phyloP scores from a whole-genome alignment of 2,888 invertebrate species.

The Monopis laevigella region DNA sequence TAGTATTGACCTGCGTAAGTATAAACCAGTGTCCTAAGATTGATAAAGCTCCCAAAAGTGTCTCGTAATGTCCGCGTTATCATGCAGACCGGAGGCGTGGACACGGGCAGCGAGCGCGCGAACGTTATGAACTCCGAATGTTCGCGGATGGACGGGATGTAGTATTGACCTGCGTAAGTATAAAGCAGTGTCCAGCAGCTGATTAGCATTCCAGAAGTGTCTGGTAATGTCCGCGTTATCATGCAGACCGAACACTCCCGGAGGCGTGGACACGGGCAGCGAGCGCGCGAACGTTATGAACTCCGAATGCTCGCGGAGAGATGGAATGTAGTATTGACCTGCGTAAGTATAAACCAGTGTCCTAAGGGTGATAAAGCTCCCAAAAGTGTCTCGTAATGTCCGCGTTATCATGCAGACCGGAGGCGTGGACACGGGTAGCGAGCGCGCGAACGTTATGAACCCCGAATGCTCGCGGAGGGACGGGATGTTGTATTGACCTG shows the following conservation, averaged over 20 bases:
- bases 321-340: slow-evolving; percentile 79
- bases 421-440: slow-evolving; percentile 78
- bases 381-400: slow-evolving; percentile 92
- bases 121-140: slow-evolving; percentile 76
- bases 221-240: slow-evolving; percentile 93
- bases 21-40: slow-evolving; percentile 18
- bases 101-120: slow-evolving; percentile 76
- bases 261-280: slow-evolving; percentile 80
- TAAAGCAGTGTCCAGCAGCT: slow-evolving; percentile 77
- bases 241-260: slow-evolving; percentile 92
- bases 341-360: slow-evolving; percentile 76
- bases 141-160: slow-evolving; percentile 76
- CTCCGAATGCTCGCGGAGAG: slow-evolving; percentile 75
- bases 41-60: slow-evolving; percentile 92
- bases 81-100: slow-evolving; percentile 87
- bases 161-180: slow-evolving; percentile 70
- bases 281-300: slow-evolving; percentile 73
- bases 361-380: slow-evolving; percentile 81
- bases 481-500: slow-evolving; percentile 78
- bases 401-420: slow-evolving; percentile 92
- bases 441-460: slow-evolving; percentile 72
- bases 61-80: slow-evolving; percentile 92
- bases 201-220: slow-evolving; percentile 86
- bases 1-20: slow-evolving; percentile 69
- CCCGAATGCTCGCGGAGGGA: slow-evolving; percentile 76